Evolutionary conservation across 2,888 invertebrate species (phyloP), one percentile per base, ranked within the genome.

Genomic region (Malachius bipustulatus): DNA sequence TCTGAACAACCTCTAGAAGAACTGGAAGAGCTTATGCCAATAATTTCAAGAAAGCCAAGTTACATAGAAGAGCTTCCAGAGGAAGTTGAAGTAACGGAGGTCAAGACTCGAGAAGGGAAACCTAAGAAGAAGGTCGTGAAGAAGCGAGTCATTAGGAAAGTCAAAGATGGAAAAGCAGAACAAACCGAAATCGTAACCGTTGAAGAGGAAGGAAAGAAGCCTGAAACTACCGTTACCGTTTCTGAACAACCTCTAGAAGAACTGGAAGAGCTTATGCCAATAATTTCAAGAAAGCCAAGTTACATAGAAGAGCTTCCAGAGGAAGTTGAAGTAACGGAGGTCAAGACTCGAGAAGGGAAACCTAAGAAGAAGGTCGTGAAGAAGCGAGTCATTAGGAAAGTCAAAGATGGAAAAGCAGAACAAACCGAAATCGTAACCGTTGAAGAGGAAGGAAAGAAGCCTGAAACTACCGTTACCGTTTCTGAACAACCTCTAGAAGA

Each of bases 341-440:
- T 40, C n/a, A 40, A 39, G 15, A 39, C 35, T 12, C 10, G 36
- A 29, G 29, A 40, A 26, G 26, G 29, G 11, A 19, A 56, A 3
- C 57, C 58, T 15, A 60, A 48, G 24, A 62, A 60, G 34, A 55
- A 60, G 26, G 57, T 56, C 2, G 48, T 49, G 8, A 57, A 61
- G 33, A 63, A 56, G 29, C 54, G 65, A 29, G 46, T 57, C 1
- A 60, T 65, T 32, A 64, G 58, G 31, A 66, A 63, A 42, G 56
- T 57, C 3, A 60, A 46, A 40, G 64, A 56, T 36, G 50, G 55
- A 16, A 58, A 54, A 40, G 57, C 64, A 34, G 64, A 68, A 46
- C 50, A 63, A 3, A 67, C 64, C 0, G 62, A 64, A 54, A 65
- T 67, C 15, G 54, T 56, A 35, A 66, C 65, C 4, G 50, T 62